phyloP scores from a whole-genome alignment of 1,140 invertebrate species.

The Nebria ingens region DNA sequence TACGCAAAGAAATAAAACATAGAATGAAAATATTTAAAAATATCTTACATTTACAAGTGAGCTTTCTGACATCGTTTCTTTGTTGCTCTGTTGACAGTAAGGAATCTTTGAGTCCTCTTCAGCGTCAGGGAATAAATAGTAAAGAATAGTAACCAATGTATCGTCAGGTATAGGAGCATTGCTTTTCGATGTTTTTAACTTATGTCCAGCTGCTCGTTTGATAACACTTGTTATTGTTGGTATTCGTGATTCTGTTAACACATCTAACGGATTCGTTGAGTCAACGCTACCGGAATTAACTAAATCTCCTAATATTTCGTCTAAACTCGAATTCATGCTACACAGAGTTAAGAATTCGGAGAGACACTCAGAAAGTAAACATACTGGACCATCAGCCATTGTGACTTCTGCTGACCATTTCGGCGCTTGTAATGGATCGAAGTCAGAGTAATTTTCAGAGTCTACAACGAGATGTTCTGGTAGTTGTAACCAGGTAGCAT shows the following conservation, averaged over 20 bases:
- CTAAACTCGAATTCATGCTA: conserved; percentile 36
- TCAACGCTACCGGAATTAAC: conserved; percentile 24
- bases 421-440: conserved; percentile 75
- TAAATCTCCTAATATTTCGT: conserved; percentile 47
- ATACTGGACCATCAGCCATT: conserved; percentile 47
- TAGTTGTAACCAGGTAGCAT: conserved; percentile 79
- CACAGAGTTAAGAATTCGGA: conserved; percentile 44
- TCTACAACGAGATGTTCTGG: conserved; percentile 81
- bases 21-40: conserved; percentile 34
- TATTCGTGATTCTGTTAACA: conserved; percentile 46
- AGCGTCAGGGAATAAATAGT: conserved; percentile 85
- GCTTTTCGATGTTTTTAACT: conserved; percentile 38
- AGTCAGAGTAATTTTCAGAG: conserved; percentile 75
- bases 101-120: conserved; percentile 44
- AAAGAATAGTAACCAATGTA: conserved; percentile 63
- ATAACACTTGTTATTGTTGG: conserved; percentile 43
- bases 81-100: conserved; percentile 27
- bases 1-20: conserved; percentile 6
- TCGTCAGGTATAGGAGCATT: conserved; percentile 64
- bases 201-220: conserved; percentile 32
- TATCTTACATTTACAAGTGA: conserved; percentile 27
- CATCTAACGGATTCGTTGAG: conserved; percentile 36
- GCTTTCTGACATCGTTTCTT: not conserved
- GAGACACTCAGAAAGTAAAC: conserved; percentile 55
- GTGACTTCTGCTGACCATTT: conserved; percentile 60